Evolutionary conservation across 2,113 vertebrate species (phyloP).

Genomic region (Psophia crepitans): DNA sequence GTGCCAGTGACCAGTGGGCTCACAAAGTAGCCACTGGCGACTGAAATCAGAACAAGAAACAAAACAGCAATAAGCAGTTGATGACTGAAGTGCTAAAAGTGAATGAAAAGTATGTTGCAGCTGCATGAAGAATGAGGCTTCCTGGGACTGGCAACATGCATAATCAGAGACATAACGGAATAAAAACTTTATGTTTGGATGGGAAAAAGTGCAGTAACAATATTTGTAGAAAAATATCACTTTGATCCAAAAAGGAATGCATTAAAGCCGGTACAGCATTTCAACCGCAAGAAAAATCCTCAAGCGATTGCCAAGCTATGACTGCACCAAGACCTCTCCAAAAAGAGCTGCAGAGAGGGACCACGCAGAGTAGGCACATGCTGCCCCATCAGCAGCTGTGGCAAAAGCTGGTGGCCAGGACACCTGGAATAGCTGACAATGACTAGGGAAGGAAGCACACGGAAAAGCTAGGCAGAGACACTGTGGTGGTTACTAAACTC

Average conservation of each 20-base stretch:
- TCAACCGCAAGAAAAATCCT: background rate
- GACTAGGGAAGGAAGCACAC: background rate
- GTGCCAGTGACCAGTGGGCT: background rate
- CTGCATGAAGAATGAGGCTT: background rate
- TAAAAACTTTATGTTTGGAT: background rate
- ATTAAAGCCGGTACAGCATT: background rate
- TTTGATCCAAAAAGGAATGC: background rate
- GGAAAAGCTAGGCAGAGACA: background rate
- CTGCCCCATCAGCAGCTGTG: background rate
- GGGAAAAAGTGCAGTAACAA: background rate
- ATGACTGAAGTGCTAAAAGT: background rate
- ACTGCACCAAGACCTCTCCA: background rate
- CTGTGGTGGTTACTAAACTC: background rate
- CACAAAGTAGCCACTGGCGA: rapidly evolving
- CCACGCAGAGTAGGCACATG: background rate
- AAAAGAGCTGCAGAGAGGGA: background rate
- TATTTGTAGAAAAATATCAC: background rate
- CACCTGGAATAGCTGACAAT: background rate
- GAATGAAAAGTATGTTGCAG: background rate
- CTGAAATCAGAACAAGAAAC: background rate
- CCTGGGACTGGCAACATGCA: background rate
- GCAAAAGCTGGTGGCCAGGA: background rate
- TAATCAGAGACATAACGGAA: background rate
- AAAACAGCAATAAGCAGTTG: background rate
- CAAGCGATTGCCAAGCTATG: background rate